Percentiles rank a stretch among this genome's conserved stretches.
Evolutionary conservation across 2,113 vertebrate genomes (phyloP).

Genomic region (Puma concolor): DNA sequence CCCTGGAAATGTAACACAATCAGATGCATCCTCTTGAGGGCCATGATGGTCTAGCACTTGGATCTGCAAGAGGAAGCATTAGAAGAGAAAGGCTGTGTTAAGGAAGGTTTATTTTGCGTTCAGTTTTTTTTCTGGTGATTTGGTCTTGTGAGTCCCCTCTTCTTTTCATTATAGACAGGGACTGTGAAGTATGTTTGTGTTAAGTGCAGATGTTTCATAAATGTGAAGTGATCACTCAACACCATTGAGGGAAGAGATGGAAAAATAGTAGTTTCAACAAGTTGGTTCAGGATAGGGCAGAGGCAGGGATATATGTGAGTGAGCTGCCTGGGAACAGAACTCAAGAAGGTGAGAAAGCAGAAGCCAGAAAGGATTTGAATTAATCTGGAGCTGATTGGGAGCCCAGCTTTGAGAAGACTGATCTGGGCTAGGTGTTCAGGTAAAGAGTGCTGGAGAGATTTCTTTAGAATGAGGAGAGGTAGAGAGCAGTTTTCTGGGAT

Average conservation of each 20-base stretch:
- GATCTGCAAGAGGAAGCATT: slow-evolving; percentile 14
- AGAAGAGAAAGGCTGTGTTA: neutral
- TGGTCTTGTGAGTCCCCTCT: neutral
- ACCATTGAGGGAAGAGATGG: neutral
- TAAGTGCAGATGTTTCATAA: slow-evolving; percentile 53
- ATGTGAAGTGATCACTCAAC: slow-evolving; percentile 30
- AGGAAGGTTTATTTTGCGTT: slow-evolving; percentile 5
- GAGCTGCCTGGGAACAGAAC: neutral
- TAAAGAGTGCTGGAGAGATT: neutral
- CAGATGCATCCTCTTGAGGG: neutral
- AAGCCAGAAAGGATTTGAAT: slow-evolving; percentile 58
- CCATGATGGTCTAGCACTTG: neutral
- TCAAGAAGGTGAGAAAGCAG: slow-evolving; percentile 8
- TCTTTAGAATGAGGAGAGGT: slow-evolving; percentile 2
- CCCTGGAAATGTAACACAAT: neutral
- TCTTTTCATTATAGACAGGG: slow-evolving; percentile 20
- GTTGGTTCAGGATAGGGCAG: slow-evolving; percentile 36
- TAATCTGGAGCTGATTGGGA: slow-evolving; percentile 48
- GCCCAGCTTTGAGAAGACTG: neutral
- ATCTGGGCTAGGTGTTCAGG: neutral
- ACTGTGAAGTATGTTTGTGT: neutral
- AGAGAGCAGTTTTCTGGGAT: neutral
- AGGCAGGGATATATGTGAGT: slow-evolving; percentile 1
- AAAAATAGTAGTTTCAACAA: slow-evolving; percentile 37
- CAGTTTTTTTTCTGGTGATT: slow-evolving; percentile 40